Percentiles rank a stretch among this genome's conserved stretches.
Conservation (phyloP, 2,797 vertebrate species). For the Leptodactylus fallax region DNA sequence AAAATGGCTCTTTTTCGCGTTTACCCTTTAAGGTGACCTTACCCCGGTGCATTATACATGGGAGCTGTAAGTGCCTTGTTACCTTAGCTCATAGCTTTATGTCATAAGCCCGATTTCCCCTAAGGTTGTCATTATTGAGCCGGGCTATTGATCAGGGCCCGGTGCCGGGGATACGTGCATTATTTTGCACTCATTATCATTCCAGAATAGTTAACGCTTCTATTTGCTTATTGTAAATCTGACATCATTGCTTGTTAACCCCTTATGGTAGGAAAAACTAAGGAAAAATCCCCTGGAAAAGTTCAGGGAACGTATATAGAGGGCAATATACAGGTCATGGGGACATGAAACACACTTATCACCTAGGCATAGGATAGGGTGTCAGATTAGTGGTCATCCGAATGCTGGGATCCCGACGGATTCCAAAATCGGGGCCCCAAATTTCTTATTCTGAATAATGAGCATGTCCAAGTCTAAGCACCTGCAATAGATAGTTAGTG, state of each 20-base stretch:
- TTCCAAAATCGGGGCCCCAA: too few relatives aligned
- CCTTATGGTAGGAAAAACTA: too few relatives aligned
- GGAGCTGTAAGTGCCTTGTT: conserved; percentile 27
- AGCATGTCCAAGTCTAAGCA: too few relatives aligned
- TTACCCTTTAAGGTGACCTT: conserved; percentile 24
- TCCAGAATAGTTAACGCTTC: conserved; percentile 17
- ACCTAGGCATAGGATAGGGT: too few relatives aligned
- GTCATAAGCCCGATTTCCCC: conserved; percentile 37
- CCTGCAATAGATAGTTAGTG: too few relatives aligned
- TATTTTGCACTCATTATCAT: conserved; percentile 47
- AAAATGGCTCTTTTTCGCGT: neutral
- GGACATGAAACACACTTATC: too few relatives aligned
- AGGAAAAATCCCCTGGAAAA: too few relatives aligned
- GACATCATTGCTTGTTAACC: conserved; percentile 22
- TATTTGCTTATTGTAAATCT: conserved; percentile 10
- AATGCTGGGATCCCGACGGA: too few relatives aligned
- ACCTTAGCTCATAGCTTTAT: conserved; percentile 23
- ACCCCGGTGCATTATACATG: neutral
- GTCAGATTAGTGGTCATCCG: too few relatives aligned
- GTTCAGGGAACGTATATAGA: too few relatives aligned
- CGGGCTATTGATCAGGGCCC: conserved; percentile 34
- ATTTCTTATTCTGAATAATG: too few relatives aligned
- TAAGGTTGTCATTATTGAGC: conserved; percentile 43
- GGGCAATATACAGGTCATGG: too few relatives aligned
- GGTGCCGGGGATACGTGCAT: conserved; percentile 12